Percentiles rank a stretch among this genome's conserved stretches.
Evolutionary conservation across 2,113 vertebrate species (phyloP).

Genomic region (Eleginops maclovinus): DNA sequence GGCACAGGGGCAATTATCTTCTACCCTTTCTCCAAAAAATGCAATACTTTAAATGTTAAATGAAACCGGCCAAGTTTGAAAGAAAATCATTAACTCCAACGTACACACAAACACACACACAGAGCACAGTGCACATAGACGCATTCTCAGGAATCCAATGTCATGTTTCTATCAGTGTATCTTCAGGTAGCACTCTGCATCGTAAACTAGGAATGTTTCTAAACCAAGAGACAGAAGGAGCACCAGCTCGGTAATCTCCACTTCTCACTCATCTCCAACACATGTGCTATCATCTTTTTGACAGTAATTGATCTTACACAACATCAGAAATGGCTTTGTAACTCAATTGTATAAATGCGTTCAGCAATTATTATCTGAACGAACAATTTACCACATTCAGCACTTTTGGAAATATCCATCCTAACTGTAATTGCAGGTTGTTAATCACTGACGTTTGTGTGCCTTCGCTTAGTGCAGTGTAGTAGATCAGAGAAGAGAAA

Average conservation of each 20-base stretch:
- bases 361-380: slow-evolving; percentile 26
- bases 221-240: slow-evolving; percentile 29
- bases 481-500: slow-evolving; percentile 19
- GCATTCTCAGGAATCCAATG: slow-evolving; percentile 67
- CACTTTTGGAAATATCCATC: slow-evolving; percentile 16
- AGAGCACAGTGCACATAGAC: slow-evolving; percentile 14
- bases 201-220: slow-evolving; percentile 54
- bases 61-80: background rate
- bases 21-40: background rate
- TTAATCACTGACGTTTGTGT: slow-evolving; percentile 26
- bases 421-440: slow-evolving; percentile 28
- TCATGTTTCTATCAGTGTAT: slow-evolving; percentile 69
- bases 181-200: slow-evolving; percentile 64
- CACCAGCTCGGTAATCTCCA: slow-evolving; percentile 16
- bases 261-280: slow-evolving; percentile 37
- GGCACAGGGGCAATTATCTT: background rate
- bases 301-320: slow-evolving; percentile 17
- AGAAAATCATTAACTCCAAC: background rate
- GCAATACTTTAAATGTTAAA: background rate
- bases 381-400: slow-evolving; percentile 32
- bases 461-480: background rate
- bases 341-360: slow-evolving; percentile 28
- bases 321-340: slow-evolving; percentile 9
- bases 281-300: slow-evolving; percentile 30
- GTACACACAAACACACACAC: background rate